Conservation (phyloP, 2,888 invertebrate genomes). For the Baccha elongata region DNA sequence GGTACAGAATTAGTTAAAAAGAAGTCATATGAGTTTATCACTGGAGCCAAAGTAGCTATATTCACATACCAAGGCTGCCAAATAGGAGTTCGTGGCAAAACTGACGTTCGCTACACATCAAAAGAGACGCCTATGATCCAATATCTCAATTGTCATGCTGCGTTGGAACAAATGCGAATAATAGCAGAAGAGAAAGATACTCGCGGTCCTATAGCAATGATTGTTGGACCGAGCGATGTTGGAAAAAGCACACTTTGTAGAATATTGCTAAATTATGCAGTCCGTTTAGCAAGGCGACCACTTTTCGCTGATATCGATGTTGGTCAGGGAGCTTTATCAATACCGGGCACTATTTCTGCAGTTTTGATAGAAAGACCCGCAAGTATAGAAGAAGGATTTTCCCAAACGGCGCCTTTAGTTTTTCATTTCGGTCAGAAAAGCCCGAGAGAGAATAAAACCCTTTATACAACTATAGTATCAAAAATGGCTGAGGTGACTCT, state of each 20-base stretch:
- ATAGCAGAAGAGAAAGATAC: constrained; percentile 89
- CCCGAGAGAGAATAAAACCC: constrained; percentile 89
- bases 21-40: constrained; percentile 93
- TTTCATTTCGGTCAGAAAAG: constrained; percentile 96
- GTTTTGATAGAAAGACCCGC: constrained; percentile 95
- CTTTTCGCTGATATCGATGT: constrained; percentile 97
- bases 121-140: constrained; percentile 98
- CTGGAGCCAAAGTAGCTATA: constrained; percentile 96
- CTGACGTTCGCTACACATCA: constrained; percentile 96
- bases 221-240: constrained; percentile 97
- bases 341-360: constrained; percentile 96
- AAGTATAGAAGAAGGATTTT: constrained; percentile 96
- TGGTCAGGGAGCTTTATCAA: constrained; percentile 95
- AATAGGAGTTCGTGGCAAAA: constrained; percentile 92
- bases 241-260: constrained; percentile 96
- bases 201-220: constrained; percentile 92
- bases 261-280: constrained; percentile 96
- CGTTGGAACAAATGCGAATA: constrained; percentile 93
- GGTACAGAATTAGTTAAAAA: constrained; percentile 97
- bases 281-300: constrained; percentile 93
- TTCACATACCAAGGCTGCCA: constrained; percentile 98
- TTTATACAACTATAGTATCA: constrained; percentile 92
- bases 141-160: constrained; percentile 97
- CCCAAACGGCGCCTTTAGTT: constrained; percentile 95
- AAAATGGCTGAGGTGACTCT: constrained; percentile 93